These are phyloP conservation scores for Wasmannia auropunctata DNA, from an alignment of 1,140 invertebrate species.

Conservation along the genomic window DNA sequence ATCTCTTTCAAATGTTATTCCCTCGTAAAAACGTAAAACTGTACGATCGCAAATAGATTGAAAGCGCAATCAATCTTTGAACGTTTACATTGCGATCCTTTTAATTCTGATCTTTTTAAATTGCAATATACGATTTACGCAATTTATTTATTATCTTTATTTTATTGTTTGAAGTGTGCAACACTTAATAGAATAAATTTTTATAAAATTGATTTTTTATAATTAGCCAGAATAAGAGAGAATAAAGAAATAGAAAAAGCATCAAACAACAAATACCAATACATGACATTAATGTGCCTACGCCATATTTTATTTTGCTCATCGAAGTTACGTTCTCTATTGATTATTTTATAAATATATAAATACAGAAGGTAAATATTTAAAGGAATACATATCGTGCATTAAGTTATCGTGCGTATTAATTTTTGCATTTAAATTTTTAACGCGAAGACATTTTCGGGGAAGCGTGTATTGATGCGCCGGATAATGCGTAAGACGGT, in stretches of 20 bases:
- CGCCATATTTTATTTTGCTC: neutral
- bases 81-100: neutral
- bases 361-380: neutral
- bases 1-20: neutral
- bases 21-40: neutral
- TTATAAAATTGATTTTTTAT: too few relatives aligned
- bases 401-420: neutral
- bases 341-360: neutral
- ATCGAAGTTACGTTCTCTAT: neutral
- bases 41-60: neutral
- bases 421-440: neutral
- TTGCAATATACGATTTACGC: neutral
- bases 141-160: neutral
- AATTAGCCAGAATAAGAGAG: neutral
- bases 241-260: neutral
- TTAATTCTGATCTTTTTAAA: neutral
- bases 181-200: neutral
- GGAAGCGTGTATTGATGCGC: neutral
- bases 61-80: neutral
- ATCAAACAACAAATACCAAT: neutral
- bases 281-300: neutral
- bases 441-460: neutral
- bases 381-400: neutral
- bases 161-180: neutral
- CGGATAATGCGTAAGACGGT: slow-evolving; percentile 7